Evolutionary conservation across 92 coral and sea anemone genomes (phyloP), one percentile per base, ranked within the genome.

Genomic region (Plumapathes pennacea): DNA sequence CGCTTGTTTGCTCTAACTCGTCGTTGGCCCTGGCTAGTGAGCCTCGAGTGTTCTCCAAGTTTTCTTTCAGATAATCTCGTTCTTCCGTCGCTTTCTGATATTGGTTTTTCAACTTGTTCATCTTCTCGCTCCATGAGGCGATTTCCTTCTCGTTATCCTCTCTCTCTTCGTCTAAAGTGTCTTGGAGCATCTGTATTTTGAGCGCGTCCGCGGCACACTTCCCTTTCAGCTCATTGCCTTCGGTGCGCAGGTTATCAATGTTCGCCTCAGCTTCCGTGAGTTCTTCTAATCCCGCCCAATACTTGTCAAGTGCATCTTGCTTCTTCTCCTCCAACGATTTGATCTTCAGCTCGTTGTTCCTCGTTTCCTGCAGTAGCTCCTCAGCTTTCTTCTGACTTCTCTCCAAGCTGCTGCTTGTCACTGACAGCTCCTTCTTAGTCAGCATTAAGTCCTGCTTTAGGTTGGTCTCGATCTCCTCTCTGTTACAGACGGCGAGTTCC

Each of bases 61-160:
- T 71, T 30, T 53, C 50, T 60, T 68, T 56, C 2, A 72, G 31
- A 41, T 67, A 30, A 30, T 71, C 81, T 20, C 72, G 51, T 21
- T 87, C 90, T 36, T 78, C 80, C 9, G 45, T 41, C 0, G 47
- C 53, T 32, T 57, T 60, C 22, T 49, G 61, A 14, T 70, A 52
- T 34, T 71, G 83, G 4, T 62, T 57, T 32, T 78, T 83, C 11
- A 83, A 46, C 50, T 51, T 67, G 38, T 33, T 43, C 25, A 87
- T 66, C 40, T 83, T 81, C 4, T 73, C 85, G 46, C 79, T 87
- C 54, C 81, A 71, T 0, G 80, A 69, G 4, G 72, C 29, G 10
- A 72, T 66, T 10, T 81, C 85, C 25, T 56, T 77, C 66, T 87
- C 96, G 63, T 69, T 87, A 4, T 80, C 84, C 20, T 82, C 90